Evolutionary conservation across 2,797 vertebrate species (phyloP).

Genomic region (Neostethus bicornis): DNA sequence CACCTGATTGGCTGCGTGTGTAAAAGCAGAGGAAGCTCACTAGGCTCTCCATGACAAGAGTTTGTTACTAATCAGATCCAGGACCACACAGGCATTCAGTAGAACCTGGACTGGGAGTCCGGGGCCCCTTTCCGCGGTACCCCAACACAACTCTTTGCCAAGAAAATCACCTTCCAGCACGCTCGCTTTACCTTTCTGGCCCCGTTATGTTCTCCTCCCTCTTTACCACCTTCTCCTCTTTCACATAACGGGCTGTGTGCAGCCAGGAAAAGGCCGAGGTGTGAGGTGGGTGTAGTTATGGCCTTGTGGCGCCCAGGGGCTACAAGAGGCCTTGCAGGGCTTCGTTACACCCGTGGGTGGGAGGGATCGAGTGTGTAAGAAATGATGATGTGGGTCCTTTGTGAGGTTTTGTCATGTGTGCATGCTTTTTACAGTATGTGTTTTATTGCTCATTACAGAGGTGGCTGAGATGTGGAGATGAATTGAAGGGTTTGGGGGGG

Average conservation of each 20-base stretch:
- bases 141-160: conserved; percentile 61
- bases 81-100: conserved; percentile 74
- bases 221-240: conserved; percentile 74
- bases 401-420: conserved; percentile 40
- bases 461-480: conserved; percentile 76
- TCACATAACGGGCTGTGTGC: conserved; percentile 63
- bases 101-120: conserved; percentile 20
- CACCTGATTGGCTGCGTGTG: conserved; percentile 4
- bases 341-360: conserved; percentile 52
- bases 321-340: conserved; percentile 41
- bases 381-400: conserved; percentile 42
- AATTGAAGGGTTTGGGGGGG: conserved; percentile 55
- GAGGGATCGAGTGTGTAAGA: conserved; percentile 21
- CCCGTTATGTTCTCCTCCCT: conserved; percentile 21
- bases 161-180: conserved; percentile 74
- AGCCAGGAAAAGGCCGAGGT: conserved; percentile 44
- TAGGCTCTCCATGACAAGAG: conserved; percentile 24
- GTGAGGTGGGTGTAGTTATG: conserved; percentile 28
- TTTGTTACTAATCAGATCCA: conserved; percentile 62
- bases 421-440: conserved; percentile 54
- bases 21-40: background rate
- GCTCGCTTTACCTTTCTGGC: conserved; percentile 51
- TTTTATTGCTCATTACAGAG: conserved; percentile 82
- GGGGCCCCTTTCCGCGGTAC: conserved; percentile 41
- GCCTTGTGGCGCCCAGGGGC: conserved; percentile 28